A percentile compares a stretch with the other conserved stretches of the same genome.
These are phyloP conservation scores for Microtus pennsylvanicus DNA, from an alignment of 2,113 vertebrate species.

Conservation along the genomic window DNA sequence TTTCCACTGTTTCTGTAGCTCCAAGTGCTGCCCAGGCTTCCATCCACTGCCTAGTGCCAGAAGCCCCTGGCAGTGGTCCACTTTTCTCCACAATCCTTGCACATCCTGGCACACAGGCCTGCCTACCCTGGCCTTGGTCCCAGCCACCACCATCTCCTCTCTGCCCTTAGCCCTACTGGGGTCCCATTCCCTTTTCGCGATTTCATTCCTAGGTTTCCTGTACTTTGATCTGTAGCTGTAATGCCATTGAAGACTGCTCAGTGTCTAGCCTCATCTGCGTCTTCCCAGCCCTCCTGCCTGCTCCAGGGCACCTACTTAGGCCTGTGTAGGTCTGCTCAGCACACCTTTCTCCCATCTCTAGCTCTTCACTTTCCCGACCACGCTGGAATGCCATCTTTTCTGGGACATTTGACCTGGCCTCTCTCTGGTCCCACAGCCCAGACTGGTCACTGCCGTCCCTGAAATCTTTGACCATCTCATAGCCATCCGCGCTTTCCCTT, in stretches of 20 bases:
- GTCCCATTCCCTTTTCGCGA: background rate
- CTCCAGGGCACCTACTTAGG: background rate
- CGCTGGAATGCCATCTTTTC: conserved; percentile 25
- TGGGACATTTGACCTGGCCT: background rate
- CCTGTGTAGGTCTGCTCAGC: background rate
- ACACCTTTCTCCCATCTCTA: background rate
- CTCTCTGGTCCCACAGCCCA: background rate
- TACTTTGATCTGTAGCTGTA: background rate
- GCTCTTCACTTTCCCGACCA: background rate
- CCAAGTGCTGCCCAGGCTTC: background rate
- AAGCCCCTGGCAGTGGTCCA: background rate
- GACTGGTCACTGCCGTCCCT: background rate
- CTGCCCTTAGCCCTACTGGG: background rate
- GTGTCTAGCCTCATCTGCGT: background rate
- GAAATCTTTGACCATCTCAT: background rate
- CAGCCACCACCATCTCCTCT: background rate
- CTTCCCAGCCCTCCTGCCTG: background rate
- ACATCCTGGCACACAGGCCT: background rate
- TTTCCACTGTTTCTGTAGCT: background rate
- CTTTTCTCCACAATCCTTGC: background rate
- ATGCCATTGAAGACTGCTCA: background rate
- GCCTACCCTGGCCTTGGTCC: background rate
- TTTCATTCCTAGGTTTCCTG: background rate
- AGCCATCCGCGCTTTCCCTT: background rate
- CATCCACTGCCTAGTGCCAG: background rate